Percentiles rank a stretch among this genome's conserved stretches.
Evolutionary conservation across 2,113 vertebrate genomes (phyloP).

Genomic region (Erpornis zantholeuca): DNA sequence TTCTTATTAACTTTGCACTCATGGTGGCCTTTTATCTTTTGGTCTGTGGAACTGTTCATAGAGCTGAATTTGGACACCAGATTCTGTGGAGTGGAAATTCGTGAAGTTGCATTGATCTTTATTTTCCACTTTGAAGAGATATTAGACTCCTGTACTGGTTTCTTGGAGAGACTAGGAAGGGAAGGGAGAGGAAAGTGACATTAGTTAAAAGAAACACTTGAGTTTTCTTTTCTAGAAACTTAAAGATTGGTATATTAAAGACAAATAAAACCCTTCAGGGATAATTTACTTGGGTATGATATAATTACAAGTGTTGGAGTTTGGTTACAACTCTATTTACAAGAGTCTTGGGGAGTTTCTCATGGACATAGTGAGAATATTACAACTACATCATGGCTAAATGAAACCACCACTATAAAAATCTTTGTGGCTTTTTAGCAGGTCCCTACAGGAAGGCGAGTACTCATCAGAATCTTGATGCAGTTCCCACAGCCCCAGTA

Average conservation of each 20-base stretch:
- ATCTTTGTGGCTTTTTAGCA: conserved; percentile 25
- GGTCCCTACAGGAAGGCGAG: conserved; percentile 38
- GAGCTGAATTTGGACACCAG: not conserved
- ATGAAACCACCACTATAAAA: conserved; percentile 22
- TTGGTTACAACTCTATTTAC: not conserved
- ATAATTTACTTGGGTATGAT: not conserved
- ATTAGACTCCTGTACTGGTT: not conserved
- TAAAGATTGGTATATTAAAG: not conserved
- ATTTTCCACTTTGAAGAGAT: not conserved
- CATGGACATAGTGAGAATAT: not conserved
- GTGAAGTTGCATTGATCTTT: not conserved
- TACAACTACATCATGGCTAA: not conserved
- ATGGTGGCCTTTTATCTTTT: not conserved
- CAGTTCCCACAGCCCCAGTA: conserved; percentile 1
- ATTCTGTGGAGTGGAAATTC: not conserved
- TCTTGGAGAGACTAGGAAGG: not conserved
- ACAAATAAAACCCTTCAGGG: not conserved
- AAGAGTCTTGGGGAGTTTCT: conserved; percentile 8
- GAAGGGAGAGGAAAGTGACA: not conserved
- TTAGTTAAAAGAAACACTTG: not conserved
- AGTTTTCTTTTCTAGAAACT: not conserved
- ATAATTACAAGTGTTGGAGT: not conserved
- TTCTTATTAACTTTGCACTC: not conserved
- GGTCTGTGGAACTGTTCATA: not conserved
- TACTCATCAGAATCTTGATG: not conserved